phyloP scores from a whole-genome alignment of 2,888 invertebrate genomes.

The Amaurobius ferox region DNA sequence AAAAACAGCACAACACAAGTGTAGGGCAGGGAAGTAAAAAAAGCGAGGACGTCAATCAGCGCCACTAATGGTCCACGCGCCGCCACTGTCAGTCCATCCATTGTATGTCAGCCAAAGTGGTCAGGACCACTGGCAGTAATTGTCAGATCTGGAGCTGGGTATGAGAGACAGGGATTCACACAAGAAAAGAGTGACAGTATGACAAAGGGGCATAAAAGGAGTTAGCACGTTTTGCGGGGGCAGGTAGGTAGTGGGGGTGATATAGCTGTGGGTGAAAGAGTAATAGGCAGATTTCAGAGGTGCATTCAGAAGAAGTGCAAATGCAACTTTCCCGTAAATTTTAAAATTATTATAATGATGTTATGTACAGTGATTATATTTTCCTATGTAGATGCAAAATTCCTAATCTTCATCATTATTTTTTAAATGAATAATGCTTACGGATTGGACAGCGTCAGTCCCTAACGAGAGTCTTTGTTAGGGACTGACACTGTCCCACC shows the following conservation, averaged over 20 bases:
- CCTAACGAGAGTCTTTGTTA: too few relatives aligned
- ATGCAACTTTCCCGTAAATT: too few relatives aligned
- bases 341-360: too few relatives aligned
- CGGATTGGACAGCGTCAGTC: too few relatives aligned
- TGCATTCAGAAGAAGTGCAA: too few relatives aligned
- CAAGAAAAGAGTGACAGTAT: constrained; percentile 2
- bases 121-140: constrained; percentile 57
- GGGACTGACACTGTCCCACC: too few relatives aligned
- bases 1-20: constrained; percentile 61
- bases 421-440: too few relatives aligned
- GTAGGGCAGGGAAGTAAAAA: constrained; percentile 7
- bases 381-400: too few relatives aligned
- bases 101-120: constrained; percentile 64
- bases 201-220: neutral
- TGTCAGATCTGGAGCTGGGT: constrained; percentile 35
- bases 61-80: constrained; percentile 64
- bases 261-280: neutral
- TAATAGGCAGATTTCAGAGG: too few relatives aligned
- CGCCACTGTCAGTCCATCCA: constrained; percentile 64
- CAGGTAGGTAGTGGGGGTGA: neutral
- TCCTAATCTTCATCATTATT: too few relatives aligned
- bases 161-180: neutral
- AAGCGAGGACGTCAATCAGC: constrained; percentile 47
- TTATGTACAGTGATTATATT: too few relatives aligned
- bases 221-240: too few relatives aligned